A percentile compares a stretch with the other conserved stretches of the same genome.
Conservation (phyloP, 2,888 invertebrate species). For the Drosophila acutilabella region DNA sequence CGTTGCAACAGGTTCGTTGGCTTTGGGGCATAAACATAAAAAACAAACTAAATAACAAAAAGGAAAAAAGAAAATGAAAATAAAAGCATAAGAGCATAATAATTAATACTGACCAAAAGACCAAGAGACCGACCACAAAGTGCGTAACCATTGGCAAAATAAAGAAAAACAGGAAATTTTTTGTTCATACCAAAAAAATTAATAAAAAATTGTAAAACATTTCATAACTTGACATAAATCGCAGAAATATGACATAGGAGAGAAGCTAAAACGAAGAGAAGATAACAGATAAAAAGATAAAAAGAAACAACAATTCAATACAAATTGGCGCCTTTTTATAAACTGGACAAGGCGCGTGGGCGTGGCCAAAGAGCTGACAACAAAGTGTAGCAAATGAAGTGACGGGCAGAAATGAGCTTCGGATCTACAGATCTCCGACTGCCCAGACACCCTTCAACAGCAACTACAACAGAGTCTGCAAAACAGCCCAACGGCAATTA, state of each 20-base stretch:
- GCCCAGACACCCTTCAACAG: conserved; percentile 26
- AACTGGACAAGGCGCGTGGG: conserved; percentile 14
- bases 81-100: conserved; percentile 54
- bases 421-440: conserved; percentile 1
- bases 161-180: conserved; percentile 68
- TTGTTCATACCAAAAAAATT: background rate
- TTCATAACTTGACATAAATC: conserved; percentile 70
- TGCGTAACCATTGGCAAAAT: conserved; percentile 62
- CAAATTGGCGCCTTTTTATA: conserved; percentile 22
- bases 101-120: conserved; percentile 62
- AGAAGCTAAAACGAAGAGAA: conserved; percentile 4
- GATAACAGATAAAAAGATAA: conserved; percentile 7
- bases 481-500: conserved; percentile 51
- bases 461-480: conserved; percentile 6
- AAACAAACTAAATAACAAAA: conserved; percentile 29
- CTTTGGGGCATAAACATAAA: conserved; percentile 16
- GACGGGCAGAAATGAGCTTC: conserved; percentile 12
- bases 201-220: conserved; percentile 51
- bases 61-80: conserved; percentile 22
- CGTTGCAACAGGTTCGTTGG: conserved; percentile 66
- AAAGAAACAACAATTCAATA: conserved; percentile 16
- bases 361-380: conserved; percentile 39
- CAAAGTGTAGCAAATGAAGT: conserved; percentile 22
- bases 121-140: conserved; percentile 48
- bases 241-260: conserved; percentile 51